Percentiles rank a stretch among this genome's conserved stretches.
phyloP scores from a whole-genome alignment of 1,140 invertebrate genomes.

The Drosophila repletoides region DNA sequence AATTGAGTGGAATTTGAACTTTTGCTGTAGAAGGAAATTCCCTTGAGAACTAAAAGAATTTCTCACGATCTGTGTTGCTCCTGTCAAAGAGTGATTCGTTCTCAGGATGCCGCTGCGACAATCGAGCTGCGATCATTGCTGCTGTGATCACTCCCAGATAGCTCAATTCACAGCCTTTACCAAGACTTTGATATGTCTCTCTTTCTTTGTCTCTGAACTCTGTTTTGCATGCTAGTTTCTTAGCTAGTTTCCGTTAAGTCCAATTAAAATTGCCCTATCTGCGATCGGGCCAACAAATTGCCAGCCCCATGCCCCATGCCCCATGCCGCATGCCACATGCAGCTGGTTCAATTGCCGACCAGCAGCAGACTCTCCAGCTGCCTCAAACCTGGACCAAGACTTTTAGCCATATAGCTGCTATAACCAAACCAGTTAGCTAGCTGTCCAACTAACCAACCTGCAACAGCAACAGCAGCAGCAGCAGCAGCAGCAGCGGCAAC shows the following conservation, averaged over 20 bases:
- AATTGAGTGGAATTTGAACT: slow-evolving; percentile 18
- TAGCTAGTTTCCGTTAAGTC: slow-evolving; percentile 68
- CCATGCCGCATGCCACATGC: no score
- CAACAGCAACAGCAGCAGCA: no score
- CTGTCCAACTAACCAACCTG: slow-evolving; percentile 37
- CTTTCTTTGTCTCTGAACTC: background rate
- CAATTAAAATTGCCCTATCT: slow-evolving; percentile 74
- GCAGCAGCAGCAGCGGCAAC: no score
- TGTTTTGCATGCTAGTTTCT: slow-evolving; percentile 56
- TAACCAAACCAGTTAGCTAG: slow-evolving; percentile 34
- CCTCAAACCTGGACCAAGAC: background rate
- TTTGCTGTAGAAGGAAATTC: slow-evolving; percentile 14
- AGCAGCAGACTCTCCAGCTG: slow-evolving; percentile 30
- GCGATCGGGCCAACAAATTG: slow-evolving; percentile 56
- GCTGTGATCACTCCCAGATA: slow-evolving; percentile 43
- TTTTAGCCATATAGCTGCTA: background rate
- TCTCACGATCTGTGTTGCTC: slow-evolving; percentile 59
- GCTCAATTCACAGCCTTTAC: slow-evolving; percentile 39
- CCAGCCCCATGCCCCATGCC: no score
- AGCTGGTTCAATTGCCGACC: slow-evolving; percentile 31
- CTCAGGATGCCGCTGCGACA: slow-evolving; percentile 45
- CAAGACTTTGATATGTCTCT: slow-evolving; percentile 22
- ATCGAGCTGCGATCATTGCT: slow-evolving; percentile 54
- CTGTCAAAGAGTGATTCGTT: slow-evolving; percentile 55
- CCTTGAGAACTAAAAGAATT: slow-evolving; percentile 19